These are phyloP conservation scores for Perizoma affinitatum DNA, from an alignment of 2,888 invertebrate species.

Conservation along the genomic window DNA sequence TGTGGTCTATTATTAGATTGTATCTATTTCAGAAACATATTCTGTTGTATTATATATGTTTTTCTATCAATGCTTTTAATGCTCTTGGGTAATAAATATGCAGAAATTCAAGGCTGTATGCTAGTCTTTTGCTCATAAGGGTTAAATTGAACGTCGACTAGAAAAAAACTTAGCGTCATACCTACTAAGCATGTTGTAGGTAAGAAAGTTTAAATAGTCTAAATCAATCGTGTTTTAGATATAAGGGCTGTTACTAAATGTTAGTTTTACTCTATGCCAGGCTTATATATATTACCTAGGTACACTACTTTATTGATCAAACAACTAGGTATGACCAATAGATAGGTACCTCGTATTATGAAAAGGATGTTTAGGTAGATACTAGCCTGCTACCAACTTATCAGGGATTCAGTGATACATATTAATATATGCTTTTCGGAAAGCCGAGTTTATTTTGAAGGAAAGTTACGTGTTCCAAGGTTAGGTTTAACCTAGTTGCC, in stretches of 20 bases:
- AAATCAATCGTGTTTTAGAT: not conserved
- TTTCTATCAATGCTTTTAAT: not conserved
- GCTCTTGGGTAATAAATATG: not conserved
- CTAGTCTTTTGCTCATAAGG: not conserved
- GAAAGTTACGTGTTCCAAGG: too few species aligned
- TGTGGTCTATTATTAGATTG: not conserved
- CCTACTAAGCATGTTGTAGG: not conserved
- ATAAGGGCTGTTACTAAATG: not conserved
- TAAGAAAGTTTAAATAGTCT: not conserved
- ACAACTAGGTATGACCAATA: not conserved
- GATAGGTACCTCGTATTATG: too few species aligned
- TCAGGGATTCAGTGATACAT: too few species aligned
- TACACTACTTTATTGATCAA: not conserved
- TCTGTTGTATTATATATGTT: not conserved
- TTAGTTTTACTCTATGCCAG: not conserved
- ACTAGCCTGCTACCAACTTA: too few species aligned
- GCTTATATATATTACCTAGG: not conserved
- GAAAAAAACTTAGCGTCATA: not conserved
- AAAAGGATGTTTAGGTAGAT: too few species aligned
- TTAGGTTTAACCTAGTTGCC: too few species aligned
- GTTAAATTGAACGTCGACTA: not conserved
- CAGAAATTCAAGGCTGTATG: slow-evolving; percentile 1
- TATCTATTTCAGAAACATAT: not conserved
- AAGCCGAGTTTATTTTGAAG: too few species aligned
- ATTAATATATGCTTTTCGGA: too few species aligned